phyloP scores from a whole-genome alignment of 2,113 vertebrate genomes.

The Mugil cephalus region DNA sequence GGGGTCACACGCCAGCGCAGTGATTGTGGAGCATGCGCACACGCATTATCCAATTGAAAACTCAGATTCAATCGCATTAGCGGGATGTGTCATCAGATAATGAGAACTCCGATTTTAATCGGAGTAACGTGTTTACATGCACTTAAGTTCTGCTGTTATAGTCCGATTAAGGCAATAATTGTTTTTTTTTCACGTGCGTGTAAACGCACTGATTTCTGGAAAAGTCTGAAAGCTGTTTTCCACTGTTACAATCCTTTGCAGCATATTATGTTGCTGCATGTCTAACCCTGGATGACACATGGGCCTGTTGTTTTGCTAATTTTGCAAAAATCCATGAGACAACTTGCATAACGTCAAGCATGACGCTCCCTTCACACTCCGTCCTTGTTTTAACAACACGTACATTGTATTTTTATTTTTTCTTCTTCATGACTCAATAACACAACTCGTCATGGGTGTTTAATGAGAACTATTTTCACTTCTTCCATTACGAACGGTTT shows the following conservation, averaged over 20 bases:
- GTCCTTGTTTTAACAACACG: conserved; percentile 11
- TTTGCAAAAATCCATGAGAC: conserved; percentile 16
- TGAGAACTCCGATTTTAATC: no score
- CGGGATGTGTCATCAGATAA: no score
- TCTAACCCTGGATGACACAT: conserved; percentile 21
- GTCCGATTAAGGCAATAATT: no score
- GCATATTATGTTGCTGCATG: neutral
- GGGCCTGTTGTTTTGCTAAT: conserved; percentile 2
- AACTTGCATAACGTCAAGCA: conserved; percentile 14
- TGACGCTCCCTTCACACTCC: neutral
- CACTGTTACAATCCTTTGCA: conserved; percentile 4
- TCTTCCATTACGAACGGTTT: conserved; percentile 8
- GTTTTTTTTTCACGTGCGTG: no score
- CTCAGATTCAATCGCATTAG: no score
- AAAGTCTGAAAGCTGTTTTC: conserved; percentile 35
- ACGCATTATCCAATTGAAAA: no score
- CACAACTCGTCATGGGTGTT: conserved; percentile 36
- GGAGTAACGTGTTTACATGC: no score
- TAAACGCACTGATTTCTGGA: no score
- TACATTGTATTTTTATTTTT: neutral
- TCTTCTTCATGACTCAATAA: conserved; percentile 14
- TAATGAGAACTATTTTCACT: conserved; percentile 38
- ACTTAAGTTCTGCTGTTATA: no score
- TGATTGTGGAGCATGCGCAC: no score
- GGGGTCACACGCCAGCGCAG: no score